Conservation (phyloP, 2,113 vertebrate genomes). For the Herpailurus yagouaroundi region DNA sequence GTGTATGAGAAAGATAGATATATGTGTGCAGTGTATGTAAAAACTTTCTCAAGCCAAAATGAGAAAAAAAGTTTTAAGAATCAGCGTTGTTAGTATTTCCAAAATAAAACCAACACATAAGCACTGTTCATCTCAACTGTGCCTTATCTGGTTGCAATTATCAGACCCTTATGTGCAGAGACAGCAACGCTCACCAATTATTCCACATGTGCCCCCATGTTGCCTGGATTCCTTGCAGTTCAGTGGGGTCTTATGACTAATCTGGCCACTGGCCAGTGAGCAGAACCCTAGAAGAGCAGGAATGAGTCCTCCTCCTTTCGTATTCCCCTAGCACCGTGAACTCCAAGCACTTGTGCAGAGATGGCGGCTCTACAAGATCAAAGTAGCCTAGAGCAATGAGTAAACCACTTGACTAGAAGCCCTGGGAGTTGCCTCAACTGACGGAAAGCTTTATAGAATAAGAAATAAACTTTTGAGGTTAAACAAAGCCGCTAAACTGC, state of each 20-base stretch:
- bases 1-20: not conserved
- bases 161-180: not conserved
- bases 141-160: not conserved
- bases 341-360: not conserved
- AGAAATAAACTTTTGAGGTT: constrained; percentile 19
- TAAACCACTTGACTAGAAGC: not conserved
- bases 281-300: not conserved
- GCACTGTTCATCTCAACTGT: not conserved
- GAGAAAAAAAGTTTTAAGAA: not conserved
- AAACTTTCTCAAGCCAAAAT: constrained; percentile 27
- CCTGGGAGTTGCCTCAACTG: not conserved
- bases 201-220: too few relatives aligned
- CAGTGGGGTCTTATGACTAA: not conserved
- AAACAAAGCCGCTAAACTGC: not conserved
- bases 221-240: not conserved
- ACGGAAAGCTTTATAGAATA: not conserved
- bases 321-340: not conserved
- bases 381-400: not conserved
- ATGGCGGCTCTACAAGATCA: not conserved
- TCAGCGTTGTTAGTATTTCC: constrained; percentile 5
- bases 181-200: not conserved
- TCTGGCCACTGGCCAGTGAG: not conserved
- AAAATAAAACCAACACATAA: not conserved
- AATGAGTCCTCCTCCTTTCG: not conserved
- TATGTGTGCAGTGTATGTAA: not conserved